Evolutionary conservation across 2,888 invertebrate species (phyloP).

Genomic region (Acronicta psi): DNA sequence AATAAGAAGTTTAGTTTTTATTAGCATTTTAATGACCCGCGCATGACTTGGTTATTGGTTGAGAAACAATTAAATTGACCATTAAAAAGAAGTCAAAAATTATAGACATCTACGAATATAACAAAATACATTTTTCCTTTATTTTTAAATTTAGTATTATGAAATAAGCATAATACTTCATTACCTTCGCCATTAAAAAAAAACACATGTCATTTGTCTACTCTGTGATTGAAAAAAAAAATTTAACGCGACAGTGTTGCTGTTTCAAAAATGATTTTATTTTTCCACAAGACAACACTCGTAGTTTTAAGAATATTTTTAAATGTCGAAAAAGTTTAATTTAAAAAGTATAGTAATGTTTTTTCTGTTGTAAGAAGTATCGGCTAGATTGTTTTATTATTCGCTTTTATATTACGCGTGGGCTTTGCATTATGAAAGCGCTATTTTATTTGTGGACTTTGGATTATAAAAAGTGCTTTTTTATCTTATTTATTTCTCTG

Average conservation of each 20-base stretch:
- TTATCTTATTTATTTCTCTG: neutral
- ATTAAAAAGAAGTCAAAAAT: no score
- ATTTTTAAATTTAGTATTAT: constrained; percentile 27
- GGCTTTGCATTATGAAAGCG: constrained; percentile 1
- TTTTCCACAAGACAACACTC: constrained; percentile 12
- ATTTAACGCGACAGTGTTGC: constrained; percentile 43
- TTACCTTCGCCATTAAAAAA: constrained; percentile 28
- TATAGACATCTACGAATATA: constrained; percentile 13
- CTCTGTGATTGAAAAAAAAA: constrained; percentile 32
- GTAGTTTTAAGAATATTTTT: constrained; percentile 11
- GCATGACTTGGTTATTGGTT: no score
- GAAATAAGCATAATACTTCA: constrained; percentile 41
- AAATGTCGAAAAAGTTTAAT: constrained; percentile 34
- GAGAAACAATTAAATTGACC: no score
- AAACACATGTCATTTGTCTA: constrained; percentile 22
- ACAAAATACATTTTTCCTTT: constrained; percentile 8
- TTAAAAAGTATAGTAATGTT: constrained; percentile 28
- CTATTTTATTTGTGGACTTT: no score
- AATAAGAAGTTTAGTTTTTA: no score
- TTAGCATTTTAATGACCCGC: no score
- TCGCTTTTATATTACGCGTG: neutral
- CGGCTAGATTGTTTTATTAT: constrained; percentile 41
- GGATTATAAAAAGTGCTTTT: no score
- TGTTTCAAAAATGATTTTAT: constrained; percentile 1
- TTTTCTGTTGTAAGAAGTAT: constrained; percentile 39